Percentiles rank a stretch among this genome's conserved stretches.
Conservation (phyloP, 1,140 invertebrate genomes). For the Zophobas atratus region DNA sequence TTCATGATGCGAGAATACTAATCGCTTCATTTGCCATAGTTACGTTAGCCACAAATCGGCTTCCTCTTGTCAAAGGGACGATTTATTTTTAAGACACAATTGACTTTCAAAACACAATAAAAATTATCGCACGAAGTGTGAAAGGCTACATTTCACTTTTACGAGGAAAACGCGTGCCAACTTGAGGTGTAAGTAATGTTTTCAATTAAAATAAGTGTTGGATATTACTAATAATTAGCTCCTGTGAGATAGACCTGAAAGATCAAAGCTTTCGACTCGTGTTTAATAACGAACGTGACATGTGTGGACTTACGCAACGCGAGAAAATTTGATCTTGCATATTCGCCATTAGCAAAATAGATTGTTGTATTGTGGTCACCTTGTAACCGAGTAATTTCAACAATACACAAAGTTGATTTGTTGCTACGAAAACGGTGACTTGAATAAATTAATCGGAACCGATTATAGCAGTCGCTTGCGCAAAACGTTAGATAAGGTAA, state of each 20-base stretch:
- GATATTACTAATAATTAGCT: slow-evolving; percentile 6
- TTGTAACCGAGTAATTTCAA: slow-evolving; percentile 15
- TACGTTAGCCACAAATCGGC: not conserved
- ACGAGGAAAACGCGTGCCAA: slow-evolving; percentile 32
- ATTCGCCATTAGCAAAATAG: slow-evolving; percentile 15
- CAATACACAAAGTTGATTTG: slow-evolving; percentile 18
- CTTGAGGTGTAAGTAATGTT: slow-evolving; percentile 16
- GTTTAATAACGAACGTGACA: not conserved
- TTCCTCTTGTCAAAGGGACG: slow-evolving; percentile 12
- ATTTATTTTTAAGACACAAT: slow-evolving; percentile 14
- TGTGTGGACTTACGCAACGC: not conserved
- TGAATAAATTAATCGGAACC: slow-evolving; percentile 31
- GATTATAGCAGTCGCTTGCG: slow-evolving; percentile 21
- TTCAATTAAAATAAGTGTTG: slow-evolving; percentile 16
- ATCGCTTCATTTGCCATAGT: slow-evolving; percentile 10
- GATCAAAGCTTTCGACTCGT: too few species aligned
- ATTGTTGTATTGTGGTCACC: slow-evolving; percentile 24
- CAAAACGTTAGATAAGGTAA: slow-evolving; percentile 23
- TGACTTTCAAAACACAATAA: slow-evolving; percentile 18
- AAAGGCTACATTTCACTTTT: slow-evolving; percentile 37
- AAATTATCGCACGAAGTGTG: slow-evolving; percentile 25
- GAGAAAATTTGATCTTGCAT: slow-evolving; percentile 21
- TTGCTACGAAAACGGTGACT: slow-evolving; percentile 19
- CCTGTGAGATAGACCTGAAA: too few species aligned
- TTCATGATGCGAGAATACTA: slow-evolving; percentile 4